A percentile compares a stretch with the other conserved stretches of the same genome.
phyloP scores from a whole-genome alignment of 2,797 vertebrate species.

The Hephaestus fuliginosus region DNA sequence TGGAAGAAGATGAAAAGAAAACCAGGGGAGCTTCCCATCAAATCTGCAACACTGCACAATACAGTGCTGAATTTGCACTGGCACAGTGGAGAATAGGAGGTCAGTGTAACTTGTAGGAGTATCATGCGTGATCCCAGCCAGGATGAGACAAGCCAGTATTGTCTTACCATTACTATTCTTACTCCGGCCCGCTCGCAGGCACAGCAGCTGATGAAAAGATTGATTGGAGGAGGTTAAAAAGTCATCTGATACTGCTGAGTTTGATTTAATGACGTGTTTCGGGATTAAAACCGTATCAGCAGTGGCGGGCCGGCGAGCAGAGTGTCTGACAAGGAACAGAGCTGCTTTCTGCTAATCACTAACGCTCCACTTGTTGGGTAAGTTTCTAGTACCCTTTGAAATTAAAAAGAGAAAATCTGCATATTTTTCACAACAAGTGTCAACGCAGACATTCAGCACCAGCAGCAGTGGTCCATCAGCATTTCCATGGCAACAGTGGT shows the following conservation, averaged over 20 bases:
- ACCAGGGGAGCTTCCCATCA: conserved; percentile 31
- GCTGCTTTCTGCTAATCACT: conserved; percentile 51
- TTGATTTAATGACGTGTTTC: conserved; percentile 73
- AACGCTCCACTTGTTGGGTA: conserved; percentile 46
- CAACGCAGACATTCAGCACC: conserved; percentile 33
- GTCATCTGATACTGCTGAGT: conserved; percentile 77
- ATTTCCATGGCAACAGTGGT: conserved; percentile 66
- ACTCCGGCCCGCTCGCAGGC: conserved; percentile 65
- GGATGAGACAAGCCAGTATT: conserved; percentile 82
- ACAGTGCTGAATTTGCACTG: conserved; percentile 41
- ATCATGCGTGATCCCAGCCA: conserved; percentile 62
- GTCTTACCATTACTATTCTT: conserved; percentile 86
- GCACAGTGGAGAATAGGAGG: conserved; percentile 32
- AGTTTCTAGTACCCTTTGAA: conserved; percentile 31
- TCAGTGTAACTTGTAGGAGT: conserved; percentile 61
- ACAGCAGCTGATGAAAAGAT: conserved; percentile 80
- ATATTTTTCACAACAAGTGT: conserved; percentile 51
- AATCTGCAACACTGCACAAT: conserved; percentile 40
- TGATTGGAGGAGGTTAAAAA: conserved; percentile 81
- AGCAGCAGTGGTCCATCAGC: conserved; percentile 60
- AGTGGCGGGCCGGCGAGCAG: conserved; percentile 29
- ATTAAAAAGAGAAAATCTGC: conserved; percentile 31
- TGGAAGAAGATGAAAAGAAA: conserved; percentile 5
- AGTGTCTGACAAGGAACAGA: conserved; percentile 68
- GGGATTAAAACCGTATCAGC: conserved; percentile 73